Conservation (phyloP, 2,797 vertebrate species). For the Enteromius trimaculatus region DNA sequence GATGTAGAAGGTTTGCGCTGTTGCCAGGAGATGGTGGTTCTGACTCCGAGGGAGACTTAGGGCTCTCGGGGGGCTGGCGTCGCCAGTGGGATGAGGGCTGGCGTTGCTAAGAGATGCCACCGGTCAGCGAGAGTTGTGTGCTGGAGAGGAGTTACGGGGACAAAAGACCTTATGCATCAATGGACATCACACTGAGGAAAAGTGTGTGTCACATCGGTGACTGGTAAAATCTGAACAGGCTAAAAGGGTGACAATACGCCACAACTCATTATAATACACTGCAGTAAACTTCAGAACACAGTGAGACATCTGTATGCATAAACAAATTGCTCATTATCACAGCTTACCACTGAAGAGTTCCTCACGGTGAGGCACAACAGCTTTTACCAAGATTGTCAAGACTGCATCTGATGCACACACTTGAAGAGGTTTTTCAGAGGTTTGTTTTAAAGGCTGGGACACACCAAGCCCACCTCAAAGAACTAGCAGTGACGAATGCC, state of each 20-base stretch:
- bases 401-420: not conserved
- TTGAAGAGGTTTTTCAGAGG: not conserved
- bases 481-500: not conserved
- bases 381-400: slow-evolving; percentile 5
- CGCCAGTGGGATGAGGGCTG: slow-evolving; percentile 55
- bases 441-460: not conserved
- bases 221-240: slow-evolving; percentile 19
- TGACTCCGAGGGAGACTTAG: slow-evolving; percentile 54
- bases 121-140: slow-evolving; percentile 40
- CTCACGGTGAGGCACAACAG: not conserved
- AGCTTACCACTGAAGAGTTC: slow-evolving; percentile 29
- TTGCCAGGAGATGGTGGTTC: slow-evolving; percentile 67
- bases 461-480: not conserved
- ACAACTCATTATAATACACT: slow-evolving; percentile 29
- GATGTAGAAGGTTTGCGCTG: slow-evolving; percentile 67
- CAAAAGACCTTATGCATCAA: slow-evolving; percentile 55
- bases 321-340: slow-evolving; percentile 4
- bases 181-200: slow-evolving; percentile 54
- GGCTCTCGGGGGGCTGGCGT: slow-evolving; percentile 57
- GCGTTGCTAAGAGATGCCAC: slow-evolving; percentile 59
- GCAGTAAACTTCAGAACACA: slow-evolving; percentile 32
- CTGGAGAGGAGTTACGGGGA: slow-evolving; percentile 43
- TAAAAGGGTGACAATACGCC: slow-evolving; percentile 10
- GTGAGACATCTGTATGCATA: slow-evolving; percentile 21
- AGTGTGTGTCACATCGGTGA: slow-evolving; percentile 39